A percentile compares a stretch with the other conserved stretches of the same genome.
Conservation (phyloP, 2,797 vertebrate species). For the Gymnoscopelus braueri region DNA sequence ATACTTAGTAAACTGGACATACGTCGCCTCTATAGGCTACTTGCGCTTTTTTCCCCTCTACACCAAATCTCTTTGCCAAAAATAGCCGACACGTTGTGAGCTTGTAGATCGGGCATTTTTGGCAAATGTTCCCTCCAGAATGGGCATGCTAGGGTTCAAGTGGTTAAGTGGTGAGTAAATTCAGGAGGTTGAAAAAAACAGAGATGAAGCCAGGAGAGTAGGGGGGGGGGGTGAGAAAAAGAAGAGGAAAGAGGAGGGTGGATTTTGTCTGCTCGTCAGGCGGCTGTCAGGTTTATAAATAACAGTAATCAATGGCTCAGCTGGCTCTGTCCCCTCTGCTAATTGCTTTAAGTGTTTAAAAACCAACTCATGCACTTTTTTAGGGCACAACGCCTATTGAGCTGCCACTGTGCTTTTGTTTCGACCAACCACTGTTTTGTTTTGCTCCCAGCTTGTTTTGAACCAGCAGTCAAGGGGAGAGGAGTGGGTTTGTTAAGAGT, state of each 20-base stretch:
- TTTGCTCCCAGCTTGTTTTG: background rate
- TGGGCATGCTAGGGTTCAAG: too few relatives aligned
- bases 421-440: constrained; percentile 10
- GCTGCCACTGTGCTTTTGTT: constrained; percentile 48
- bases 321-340: constrained; percentile 72
- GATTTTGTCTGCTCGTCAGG: constrained; percentile 66
- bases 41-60: too few relatives aligned
- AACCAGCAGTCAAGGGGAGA: constrained; percentile 11
- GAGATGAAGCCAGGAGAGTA: background rate
- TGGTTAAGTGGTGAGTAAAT: constrained; percentile 6
- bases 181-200: background rate
- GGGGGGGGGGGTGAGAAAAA: constrained; percentile 24
- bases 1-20: too few relatives aligned
- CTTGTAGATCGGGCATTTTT: too few relatives aligned
- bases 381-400: constrained; percentile 32
- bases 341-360: constrained; percentile 78
- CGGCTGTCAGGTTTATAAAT: constrained; percentile 80
- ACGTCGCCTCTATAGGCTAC: too few relatives aligned
- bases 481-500: background rate
- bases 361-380: constrained; percentile 56
- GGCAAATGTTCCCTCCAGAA: too few relatives aligned
- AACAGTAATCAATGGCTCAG: constrained; percentile 80
- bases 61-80: too few relatives aligned
- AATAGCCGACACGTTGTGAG: too few relatives aligned
- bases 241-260: constrained; percentile 44